Conservation (phyloP, 2,888 invertebrate genomes). For the Dicyrtoma fusca region DNA sequence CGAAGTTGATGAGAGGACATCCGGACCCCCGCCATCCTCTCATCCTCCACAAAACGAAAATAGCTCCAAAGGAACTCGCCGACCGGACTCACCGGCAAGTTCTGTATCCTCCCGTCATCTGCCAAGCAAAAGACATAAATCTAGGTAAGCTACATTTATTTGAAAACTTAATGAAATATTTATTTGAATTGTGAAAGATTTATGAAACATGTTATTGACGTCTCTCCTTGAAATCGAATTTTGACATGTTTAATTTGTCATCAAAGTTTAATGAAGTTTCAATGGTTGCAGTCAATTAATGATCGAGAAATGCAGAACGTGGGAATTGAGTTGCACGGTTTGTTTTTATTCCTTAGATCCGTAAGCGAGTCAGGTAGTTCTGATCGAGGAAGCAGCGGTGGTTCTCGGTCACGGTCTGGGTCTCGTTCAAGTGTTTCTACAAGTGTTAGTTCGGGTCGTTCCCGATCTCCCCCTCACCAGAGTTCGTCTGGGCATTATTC, state of each 20-base stretch:
- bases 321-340: too few relatives aligned
- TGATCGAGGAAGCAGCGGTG: slow-evolving; percentile 60
- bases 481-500: slow-evolving; percentile 53
- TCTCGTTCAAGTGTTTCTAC: slow-evolving; percentile 63
- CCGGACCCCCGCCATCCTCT: slow-evolving; percentile 48
- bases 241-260: too few relatives aligned
- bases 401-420: slow-evolving; percentile 60
- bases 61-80: slow-evolving; percentile 52
- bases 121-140: slow-evolving; percentile 55
- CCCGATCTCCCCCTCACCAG: slow-evolving; percentile 56
- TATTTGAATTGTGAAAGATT: neutral
- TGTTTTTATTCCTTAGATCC: slow-evolving; percentile 44
- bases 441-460: slow-evolving; percentile 65
- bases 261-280: too few relatives aligned
- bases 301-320: too few relatives aligned
- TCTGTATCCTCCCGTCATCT: slow-evolving; percentile 56
- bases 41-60: slow-evolving; percentile 54
- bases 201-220: too few relatives aligned
- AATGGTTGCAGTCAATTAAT: too few relatives aligned
- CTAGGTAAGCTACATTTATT: slow-evolving; percentile 53
- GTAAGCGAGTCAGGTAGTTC: slow-evolving; percentile 57
- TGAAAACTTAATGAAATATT: neutral
- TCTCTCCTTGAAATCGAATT: too few relatives aligned
- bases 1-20: slow-evolving; percentile 53
- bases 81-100: slow-evolving; percentile 56